Evolutionary conservation across 2,797 vertebrate species (phyloP).

Genomic region (Cryptoblepharus egeriae): DNA sequence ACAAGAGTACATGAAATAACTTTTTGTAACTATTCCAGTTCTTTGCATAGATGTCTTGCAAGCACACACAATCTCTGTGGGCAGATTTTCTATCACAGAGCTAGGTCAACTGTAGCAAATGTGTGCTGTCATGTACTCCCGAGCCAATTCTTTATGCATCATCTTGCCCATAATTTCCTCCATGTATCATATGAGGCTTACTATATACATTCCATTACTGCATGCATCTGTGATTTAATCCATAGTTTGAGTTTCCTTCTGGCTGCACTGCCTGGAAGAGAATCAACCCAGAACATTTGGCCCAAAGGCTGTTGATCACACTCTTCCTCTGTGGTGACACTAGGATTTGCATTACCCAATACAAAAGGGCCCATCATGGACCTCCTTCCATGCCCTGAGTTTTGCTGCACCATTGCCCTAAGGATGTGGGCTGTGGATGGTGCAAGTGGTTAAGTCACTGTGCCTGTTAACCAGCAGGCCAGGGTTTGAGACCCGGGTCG

Average conservation of each 20-base stretch:
- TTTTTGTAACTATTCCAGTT: conserved; percentile 16
- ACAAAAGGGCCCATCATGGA: too few species aligned
- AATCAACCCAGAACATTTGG: neutral
- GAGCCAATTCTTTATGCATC: conserved; percentile 42
- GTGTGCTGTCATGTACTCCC: conserved; percentile 41
- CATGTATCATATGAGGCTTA: conserved; percentile 36
- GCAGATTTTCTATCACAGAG: conserved; percentile 13
- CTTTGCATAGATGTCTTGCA: neutral
- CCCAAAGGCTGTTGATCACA: too few species aligned
- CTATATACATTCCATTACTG: conserved; percentile 37
- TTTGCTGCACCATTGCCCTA: too few species aligned
- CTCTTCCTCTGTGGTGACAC: too few species aligned
- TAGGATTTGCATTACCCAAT: too few species aligned
- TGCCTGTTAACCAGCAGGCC: too few species aligned
- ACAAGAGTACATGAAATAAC: conserved; percentile 12
- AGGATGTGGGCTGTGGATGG: too few species aligned
- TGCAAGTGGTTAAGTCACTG: too few species aligned
- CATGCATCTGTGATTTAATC: conserved; percentile 32
- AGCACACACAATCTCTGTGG: neutral
- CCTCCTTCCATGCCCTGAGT: too few species aligned
- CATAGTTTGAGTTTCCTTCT: conserved; percentile 18
- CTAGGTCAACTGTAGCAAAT: conserved; percentile 55
- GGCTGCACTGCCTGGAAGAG: neutral
- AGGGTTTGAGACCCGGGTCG: too few species aligned
- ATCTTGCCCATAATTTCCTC: conserved; percentile 59